phyloP scores from a whole-genome alignment of 2,113 vertebrate genomes.

The Syngnathoides biaculeatus region DNA sequence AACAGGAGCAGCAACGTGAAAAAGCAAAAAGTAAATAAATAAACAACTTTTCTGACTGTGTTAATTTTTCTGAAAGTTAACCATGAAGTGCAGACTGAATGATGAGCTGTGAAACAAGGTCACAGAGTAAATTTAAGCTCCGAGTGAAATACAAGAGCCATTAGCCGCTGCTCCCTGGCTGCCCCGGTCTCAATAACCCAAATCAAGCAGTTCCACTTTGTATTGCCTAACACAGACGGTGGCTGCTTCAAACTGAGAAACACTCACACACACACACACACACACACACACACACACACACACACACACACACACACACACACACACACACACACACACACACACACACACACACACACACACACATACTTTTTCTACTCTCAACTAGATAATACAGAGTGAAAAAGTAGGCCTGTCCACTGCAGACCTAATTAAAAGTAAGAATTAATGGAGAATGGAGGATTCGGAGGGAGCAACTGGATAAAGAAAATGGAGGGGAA shows the following conservation, averaged over 20 bases:
- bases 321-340: constrained; percentile 18
- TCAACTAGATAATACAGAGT: constrained; percentile 70
- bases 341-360: constrained; percentile 38
- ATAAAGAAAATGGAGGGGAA: constrained; percentile 40
- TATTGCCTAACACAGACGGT: constrained; percentile 63
- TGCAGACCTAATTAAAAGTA: constrained; percentile 79
- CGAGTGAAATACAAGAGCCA: constrained; percentile 55
- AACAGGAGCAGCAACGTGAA: constrained; percentile 12
- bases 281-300: constrained; percentile 35
- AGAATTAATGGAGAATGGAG: constrained; percentile 73
- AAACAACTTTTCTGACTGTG: background rate
- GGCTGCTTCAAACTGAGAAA: constrained; percentile 54
- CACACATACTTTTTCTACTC: constrained; percentile 34
- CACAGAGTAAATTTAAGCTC: constrained; percentile 54
- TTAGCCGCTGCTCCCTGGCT: constrained; percentile 58
- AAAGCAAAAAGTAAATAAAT: constrained; percentile 11
- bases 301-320: constrained; percentile 57
- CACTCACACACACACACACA: constrained; percentile 59
- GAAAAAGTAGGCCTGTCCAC: constrained; percentile 77
- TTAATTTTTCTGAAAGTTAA: constrained; percentile 9
- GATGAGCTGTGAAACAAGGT: constrained; percentile 65
- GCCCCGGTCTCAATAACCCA: constrained; percentile 63
- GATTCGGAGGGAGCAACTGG: constrained; percentile 59
- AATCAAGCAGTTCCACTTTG: constrained; percentile 61
- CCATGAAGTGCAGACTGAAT: constrained; percentile 55